A percentile compares a stretch with the other conserved stretches of the same genome.
Evolutionary conservation across 2,888 invertebrate species (phyloP).

Genomic region (Beris morrisii): DNA sequence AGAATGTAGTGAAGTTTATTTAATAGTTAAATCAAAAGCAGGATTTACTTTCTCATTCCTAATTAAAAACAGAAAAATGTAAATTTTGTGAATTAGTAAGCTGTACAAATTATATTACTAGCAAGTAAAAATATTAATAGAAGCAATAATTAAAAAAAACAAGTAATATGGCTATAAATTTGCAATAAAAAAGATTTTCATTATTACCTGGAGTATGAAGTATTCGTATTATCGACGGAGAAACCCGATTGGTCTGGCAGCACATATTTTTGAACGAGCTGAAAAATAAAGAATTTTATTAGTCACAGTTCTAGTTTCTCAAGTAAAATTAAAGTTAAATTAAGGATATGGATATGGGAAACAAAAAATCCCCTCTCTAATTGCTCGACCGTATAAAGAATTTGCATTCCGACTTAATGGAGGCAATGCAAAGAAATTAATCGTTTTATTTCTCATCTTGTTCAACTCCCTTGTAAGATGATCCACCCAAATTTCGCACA

Average conservation of each 20-base stretch:
- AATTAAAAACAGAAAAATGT: conserved; percentile 18
- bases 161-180: background rate
- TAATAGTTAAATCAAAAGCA: conserved; percentile 5
- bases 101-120: background rate
- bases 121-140: background rate
- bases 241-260: conserved; percentile 60
- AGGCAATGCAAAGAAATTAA: no score
- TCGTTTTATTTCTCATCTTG: no score
- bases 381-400: no score
- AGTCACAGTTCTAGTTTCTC: no score
- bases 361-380: no score
- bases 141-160: conserved; percentile 1
- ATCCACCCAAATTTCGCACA: no score
- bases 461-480: no score
- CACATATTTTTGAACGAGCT: conserved; percentile 63
- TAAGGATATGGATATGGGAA: no score
- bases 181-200: background rate
- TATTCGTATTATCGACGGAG: conserved; percentile 59
- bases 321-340: no score
- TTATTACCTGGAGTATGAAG: conserved; percentile 63
- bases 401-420: no score
- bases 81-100: background rate
- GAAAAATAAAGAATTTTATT: conserved; percentile 41
- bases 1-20: no score
- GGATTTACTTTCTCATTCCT: conserved; percentile 18